Evolutionary conservation across 2,113 vertebrate species (phyloP).

Genomic region (Romanogobio albipinnatus): DNA sequence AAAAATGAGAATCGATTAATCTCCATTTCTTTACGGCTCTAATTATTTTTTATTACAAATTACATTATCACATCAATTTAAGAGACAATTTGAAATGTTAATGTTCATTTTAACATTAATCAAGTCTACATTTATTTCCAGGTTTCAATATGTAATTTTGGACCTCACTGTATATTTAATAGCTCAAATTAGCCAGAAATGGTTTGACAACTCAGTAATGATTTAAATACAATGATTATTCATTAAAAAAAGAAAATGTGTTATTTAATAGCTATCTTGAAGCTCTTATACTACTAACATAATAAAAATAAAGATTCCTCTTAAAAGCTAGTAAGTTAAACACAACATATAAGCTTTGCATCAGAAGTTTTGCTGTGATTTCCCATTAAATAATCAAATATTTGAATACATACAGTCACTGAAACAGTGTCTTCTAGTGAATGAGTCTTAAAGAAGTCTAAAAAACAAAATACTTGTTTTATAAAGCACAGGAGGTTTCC

Average conservation of each 20-base stretch:
- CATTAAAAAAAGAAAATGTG: too few species aligned
- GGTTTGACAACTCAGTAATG: too few species aligned
- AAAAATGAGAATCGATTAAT: too few species aligned
- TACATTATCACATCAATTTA: neutral
- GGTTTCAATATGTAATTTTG: neutral
- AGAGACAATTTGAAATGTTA: neutral
- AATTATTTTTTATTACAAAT: neutral
- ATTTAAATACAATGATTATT: too few species aligned
- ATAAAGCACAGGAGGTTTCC: constrained; percentile 42
- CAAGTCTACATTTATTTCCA: neutral
- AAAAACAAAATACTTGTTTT: constrained; percentile 50
- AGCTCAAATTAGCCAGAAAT: too few species aligned
- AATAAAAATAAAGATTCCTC: too few species aligned
- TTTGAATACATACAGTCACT: constrained; percentile 15
- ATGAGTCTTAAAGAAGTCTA: constrained; percentile 4
- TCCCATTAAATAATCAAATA: constrained; percentile 26
- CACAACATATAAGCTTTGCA: neutral
- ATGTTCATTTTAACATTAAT: neutral
- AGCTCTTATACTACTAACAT: too few species aligned
- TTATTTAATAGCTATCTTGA: too few species aligned
- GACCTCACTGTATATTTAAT: neutral
- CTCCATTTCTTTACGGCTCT: too few species aligned
- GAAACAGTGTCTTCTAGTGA: neutral
- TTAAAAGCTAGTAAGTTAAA: neutral
- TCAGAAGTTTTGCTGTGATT: neutral